These are phyloP conservation scores for Tortricodes alternella DNA, from an alignment of 2,888 invertebrate genomes.

Conservation along the genomic window DNA sequence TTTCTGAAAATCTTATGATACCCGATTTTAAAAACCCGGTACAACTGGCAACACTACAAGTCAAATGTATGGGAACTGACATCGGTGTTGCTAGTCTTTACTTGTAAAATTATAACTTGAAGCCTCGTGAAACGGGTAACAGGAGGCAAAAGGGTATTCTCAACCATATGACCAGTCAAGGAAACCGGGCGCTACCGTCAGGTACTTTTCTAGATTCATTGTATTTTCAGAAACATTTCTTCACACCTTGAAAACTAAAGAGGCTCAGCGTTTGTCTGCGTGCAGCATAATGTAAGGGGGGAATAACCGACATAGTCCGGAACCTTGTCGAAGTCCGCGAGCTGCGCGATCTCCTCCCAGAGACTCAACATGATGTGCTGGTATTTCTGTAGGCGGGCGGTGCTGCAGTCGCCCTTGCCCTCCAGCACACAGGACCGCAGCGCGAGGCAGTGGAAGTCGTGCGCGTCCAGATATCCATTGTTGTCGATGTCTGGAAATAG, in stretches of 20 bases:
- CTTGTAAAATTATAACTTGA: too few species aligned
- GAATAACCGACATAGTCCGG: slow-evolving; percentile 81
- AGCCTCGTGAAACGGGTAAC: too few species aligned
- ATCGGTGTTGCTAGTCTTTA: too few species aligned
- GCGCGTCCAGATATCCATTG: slow-evolving; percentile 91
- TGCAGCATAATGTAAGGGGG: slow-evolving; percentile 46
- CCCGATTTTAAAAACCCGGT: too few species aligned
- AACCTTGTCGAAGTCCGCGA: slow-evolving; percentile 94
- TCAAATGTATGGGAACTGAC: too few species aligned
- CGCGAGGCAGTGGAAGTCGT: slow-evolving; percentile 92
- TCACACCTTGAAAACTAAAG: slow-evolving; percentile 21
- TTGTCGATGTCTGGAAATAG: slow-evolving; percentile 88
- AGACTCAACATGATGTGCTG: slow-evolving; percentile 91
- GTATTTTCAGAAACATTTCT: neutral
- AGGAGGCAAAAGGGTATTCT: too few species aligned
- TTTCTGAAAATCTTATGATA: too few species aligned
- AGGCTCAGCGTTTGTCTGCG: slow-evolving; percentile 33
- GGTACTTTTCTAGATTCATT: too few species aligned
- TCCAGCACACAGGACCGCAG: slow-evolving; percentile 91
- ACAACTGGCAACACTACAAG: too few species aligned
- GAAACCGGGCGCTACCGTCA: too few species aligned
- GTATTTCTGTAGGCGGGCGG: slow-evolving; percentile 88
- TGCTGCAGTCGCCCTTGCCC: slow-evolving; percentile 91
- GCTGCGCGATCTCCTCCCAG: slow-evolving; percentile 93
- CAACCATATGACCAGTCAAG: too few species aligned